phyloP scores from a whole-genome alignment of 2,888 invertebrate species.

The Nemurella pictetii region DNA sequence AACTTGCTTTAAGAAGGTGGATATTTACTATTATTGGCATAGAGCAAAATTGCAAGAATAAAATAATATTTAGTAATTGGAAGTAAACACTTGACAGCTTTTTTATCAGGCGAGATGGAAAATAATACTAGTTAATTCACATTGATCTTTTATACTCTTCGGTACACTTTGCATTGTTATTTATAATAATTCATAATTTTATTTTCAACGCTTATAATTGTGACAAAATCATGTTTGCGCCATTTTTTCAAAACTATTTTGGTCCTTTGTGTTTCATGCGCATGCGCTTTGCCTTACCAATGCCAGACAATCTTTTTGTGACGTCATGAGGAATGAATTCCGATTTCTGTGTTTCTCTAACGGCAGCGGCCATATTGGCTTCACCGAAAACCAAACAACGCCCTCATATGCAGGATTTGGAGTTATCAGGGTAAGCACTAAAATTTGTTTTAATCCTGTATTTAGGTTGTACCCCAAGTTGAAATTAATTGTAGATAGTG shows the following conservation, averaged over 20 bases:
- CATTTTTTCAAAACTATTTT: background rate
- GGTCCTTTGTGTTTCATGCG: background rate
- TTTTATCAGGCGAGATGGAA: too few relatives aligned
- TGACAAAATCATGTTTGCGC: background rate
- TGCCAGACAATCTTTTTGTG: background rate
- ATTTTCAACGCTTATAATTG: too few relatives aligned
- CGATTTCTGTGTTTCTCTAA: background rate
- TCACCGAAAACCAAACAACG: slow-evolving; percentile 36
- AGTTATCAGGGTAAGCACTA: slow-evolving; percentile 38
- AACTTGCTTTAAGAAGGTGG: too few relatives aligned
- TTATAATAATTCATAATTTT: too few relatives aligned
- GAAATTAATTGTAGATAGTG: background rate
- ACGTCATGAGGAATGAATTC: background rate
- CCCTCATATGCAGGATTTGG: slow-evolving; percentile 41
- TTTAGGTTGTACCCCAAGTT: background rate
- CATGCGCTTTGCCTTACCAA: background rate
- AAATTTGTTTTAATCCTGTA: background rate
- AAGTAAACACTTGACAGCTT: too few relatives aligned
- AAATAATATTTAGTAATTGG: too few relatives aligned
- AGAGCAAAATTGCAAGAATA: too few relatives aligned
- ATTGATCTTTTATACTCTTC: too few relatives aligned
- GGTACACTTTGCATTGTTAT: too few relatives aligned
- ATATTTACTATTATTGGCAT: too few relatives aligned
- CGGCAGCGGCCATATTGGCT: slow-evolving; percentile 40
- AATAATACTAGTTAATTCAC: too few relatives aligned